phyloP scores from a whole-genome alignment of 1,140 invertebrate species.

The Drosophila grimshawi region DNA sequence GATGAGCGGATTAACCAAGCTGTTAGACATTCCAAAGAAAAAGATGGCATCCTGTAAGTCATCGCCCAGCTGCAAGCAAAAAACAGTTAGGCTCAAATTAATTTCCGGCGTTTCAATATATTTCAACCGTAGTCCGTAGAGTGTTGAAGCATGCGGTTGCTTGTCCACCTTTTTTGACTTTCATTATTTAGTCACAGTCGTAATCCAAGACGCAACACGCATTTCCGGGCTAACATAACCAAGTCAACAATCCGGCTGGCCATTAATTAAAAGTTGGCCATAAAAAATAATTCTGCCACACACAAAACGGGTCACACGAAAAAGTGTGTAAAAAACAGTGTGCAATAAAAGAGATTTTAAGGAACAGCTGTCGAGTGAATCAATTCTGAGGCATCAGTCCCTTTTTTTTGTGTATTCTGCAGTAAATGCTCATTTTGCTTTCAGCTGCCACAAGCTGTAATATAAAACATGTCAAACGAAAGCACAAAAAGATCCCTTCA shows the following conservation, averaged over 20 bases:
- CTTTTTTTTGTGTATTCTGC: background rate
- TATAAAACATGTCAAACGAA: constrained; percentile 31
- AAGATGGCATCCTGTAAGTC: constrained; percentile 89
- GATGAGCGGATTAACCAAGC: constrained; percentile 93
- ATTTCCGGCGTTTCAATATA: constrained; percentile 36
- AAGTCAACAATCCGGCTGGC: constrained; percentile 53
- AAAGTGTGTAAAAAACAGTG: constrained; percentile 28
- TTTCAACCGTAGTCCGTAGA: background rate
- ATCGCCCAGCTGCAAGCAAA: constrained; percentile 85
- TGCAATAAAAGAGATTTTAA: constrained; percentile 28
- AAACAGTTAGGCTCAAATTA: constrained; percentile 60
- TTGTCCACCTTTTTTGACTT: constrained; percentile 29
- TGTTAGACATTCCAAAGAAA: constrained; percentile 95
- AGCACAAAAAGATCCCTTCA: constrained; percentile 35
- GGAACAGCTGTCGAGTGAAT: constrained; percentile 23
- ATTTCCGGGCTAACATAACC: constrained; percentile 54
- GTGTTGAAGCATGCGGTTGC: constrained; percentile 16
- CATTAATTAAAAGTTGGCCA: constrained; percentile 73
- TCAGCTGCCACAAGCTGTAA: constrained; percentile 35
- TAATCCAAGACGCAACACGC: constrained; percentile 31
- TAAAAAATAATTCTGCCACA: constrained; percentile 64
- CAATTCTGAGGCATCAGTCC: constrained; percentile 5
- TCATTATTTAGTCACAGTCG: constrained; percentile 31
- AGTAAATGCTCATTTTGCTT: constrained; percentile 21
- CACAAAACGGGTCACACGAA: background rate